Conservation (phyloP, 2,113 vertebrate genomes). For the Sterrhoptilus dennistouni region DNA sequence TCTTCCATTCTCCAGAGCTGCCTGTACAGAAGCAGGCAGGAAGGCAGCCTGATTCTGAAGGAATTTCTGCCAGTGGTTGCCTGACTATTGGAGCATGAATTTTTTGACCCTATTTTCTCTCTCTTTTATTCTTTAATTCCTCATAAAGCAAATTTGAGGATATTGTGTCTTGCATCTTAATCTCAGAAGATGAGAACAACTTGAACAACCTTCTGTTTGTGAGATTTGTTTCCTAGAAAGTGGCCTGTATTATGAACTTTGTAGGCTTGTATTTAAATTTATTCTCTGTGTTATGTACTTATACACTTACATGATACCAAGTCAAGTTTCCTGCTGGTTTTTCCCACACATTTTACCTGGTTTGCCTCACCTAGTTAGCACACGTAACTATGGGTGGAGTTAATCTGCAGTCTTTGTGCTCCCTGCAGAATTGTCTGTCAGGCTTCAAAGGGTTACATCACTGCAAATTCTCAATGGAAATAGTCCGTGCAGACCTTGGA, state of each 20-base stretch:
- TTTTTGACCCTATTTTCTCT: not conserved
- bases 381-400: not conserved
- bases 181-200: not conserved
- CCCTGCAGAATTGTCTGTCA: not conserved
- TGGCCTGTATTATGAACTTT: not conserved
- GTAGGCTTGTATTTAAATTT: not conserved
- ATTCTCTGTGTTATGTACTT: not conserved
- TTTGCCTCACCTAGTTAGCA: not conserved
- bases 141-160: not conserved
- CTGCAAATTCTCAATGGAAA: not conserved
- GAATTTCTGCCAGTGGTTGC: not conserved
- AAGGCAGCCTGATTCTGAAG: not conserved
- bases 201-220: not conserved
- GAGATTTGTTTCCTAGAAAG: not conserved
- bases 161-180: not conserved
- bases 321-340: not conserved
- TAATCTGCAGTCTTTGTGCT: not conserved
- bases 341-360: not conserved
- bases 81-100: not conserved
- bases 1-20: not conserved
- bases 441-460: not conserved
- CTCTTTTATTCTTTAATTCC: not conserved
- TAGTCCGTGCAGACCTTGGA: fast-evolving
- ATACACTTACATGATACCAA: not conserved
- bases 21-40: fast-evolving